Percentiles rank a stretch among this genome's conserved stretches.
phyloP scores from a whole-genome alignment of 2,888 invertebrate genomes.

The Aphidoletes aphidimyza region DNA sequence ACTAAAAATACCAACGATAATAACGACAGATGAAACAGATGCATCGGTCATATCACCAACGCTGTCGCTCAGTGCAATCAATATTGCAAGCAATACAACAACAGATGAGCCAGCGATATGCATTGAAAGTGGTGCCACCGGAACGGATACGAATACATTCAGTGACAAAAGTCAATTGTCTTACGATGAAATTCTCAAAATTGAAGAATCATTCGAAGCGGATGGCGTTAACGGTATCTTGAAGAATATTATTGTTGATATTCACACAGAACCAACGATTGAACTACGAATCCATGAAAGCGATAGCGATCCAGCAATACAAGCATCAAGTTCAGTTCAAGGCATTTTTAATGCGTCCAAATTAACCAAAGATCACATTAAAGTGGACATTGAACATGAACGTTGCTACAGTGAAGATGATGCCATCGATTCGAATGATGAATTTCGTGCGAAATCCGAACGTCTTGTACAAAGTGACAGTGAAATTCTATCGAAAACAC shows the following conservation, averaged over 20 bases:
- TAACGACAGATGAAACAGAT: constrained; percentile 13
- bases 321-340: not conserved
- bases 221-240: not conserved
- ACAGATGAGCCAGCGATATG: constrained; percentile 17
- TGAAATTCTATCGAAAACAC: constrained; percentile 24
- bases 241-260: constrained; percentile 12
- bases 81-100: not conserved
- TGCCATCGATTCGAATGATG: not conserved
- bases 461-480: constrained; percentile 38
- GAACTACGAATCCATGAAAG: constrained; percentile 37
- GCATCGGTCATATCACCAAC: not conserved
- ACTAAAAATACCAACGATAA: constrained; percentile 13
- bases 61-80: not conserved
- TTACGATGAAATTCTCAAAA: constrained; percentile 44
- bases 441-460: not conserved
- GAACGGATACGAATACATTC: constrained; percentile 18
- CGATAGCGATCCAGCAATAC: constrained; percentile 22
- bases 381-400: not conserved
- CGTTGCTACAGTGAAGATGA: constrained; percentile 52
- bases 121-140: not conserved
- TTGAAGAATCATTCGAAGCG: constrained; percentile 19
- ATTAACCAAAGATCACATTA: constrained; percentile 19
- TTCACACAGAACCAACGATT: constrained; percentile 38
- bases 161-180: constrained; percentile 39
- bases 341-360: not conserved